phyloP scores from a whole-genome alignment of 2,888 invertebrate species.

The Drosophila quinaria region DNA sequence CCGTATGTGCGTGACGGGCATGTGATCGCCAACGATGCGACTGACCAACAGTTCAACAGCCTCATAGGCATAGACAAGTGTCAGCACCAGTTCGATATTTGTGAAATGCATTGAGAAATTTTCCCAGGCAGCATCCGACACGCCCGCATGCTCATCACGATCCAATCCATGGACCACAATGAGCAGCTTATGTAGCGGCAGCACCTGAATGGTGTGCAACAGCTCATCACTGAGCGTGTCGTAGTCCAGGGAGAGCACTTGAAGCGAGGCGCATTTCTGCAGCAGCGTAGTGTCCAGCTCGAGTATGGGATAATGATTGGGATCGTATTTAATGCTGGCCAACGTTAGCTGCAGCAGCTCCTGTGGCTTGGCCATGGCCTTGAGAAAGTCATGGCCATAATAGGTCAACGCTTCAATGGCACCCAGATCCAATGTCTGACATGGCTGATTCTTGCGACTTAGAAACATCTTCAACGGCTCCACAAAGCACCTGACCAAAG shows the following conservation, averaged over 20 bases:
- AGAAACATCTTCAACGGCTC: slow-evolving; percentile 84
- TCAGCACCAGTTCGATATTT: slow-evolving; percentile 83
- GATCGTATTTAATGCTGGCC: slow-evolving; percentile 91
- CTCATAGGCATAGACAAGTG: slow-evolving; percentile 89
- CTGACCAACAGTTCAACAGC: slow-evolving; percentile 88
- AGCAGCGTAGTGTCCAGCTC: slow-evolving; percentile 87
- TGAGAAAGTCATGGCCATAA: slow-evolving; percentile 84
- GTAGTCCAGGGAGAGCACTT: slow-evolving; percentile 86
- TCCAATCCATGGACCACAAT: slow-evolving; percentile 90
- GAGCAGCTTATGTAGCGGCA: slow-evolving; percentile 87
- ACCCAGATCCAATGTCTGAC: slow-evolving; percentile 84
- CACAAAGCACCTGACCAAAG: slow-evolving; percentile 79
- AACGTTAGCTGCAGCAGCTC: slow-evolving; percentile 89
- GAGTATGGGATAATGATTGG: slow-evolving; percentile 88
- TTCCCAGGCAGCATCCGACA: slow-evolving; percentile 89
- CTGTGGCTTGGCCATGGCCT: slow-evolving; percentile 86
- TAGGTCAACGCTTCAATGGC: slow-evolving; percentile 85
- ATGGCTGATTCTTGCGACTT: slow-evolving; percentile 81
- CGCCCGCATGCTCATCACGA: slow-evolving; percentile 88
- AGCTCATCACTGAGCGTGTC: slow-evolving; percentile 84
- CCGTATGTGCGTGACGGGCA: slow-evolving; percentile 91
- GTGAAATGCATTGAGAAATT: slow-evolving; percentile 86
- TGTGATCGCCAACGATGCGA: slow-evolving; percentile 88
- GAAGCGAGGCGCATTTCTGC: slow-evolving; percentile 87
- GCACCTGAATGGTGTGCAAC: slow-evolving; percentile 82